Percentiles rank a stretch among this genome's conserved stretches.
These are phyloP conservation scores for Phoenicopterus ruber DNA, from an alignment of 2,113 vertebrate genomes.

Conservation along the genomic window DNA sequence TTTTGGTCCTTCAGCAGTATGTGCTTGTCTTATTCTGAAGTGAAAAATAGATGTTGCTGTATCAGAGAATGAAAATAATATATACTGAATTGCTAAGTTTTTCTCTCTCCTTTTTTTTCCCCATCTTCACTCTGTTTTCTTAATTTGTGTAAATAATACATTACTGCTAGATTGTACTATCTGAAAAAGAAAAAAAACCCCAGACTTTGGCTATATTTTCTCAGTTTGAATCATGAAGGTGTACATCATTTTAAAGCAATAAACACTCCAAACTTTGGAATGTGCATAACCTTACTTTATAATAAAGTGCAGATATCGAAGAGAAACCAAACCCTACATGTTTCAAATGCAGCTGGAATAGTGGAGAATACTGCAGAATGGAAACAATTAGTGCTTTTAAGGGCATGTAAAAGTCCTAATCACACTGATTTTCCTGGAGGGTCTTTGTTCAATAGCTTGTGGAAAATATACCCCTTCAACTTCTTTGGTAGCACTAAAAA, in stretches of 20 bases:
- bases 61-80: neutral
- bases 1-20: neutral
- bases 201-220: neutral
- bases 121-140: neutral
- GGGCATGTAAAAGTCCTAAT: neutral
- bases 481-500: neutral
- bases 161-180: neutral
- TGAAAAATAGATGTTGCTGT: neutral
- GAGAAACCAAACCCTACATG: neutral
- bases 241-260: neutral
- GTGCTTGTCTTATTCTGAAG: neutral
- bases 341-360: neutral
- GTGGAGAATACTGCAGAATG: neutral
- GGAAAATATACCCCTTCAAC: neutral
- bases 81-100: neutral
- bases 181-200: neutral
- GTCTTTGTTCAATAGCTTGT: neutral
- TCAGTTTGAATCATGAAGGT: neutral
- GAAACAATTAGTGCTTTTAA: neutral
- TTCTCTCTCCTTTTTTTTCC: rapidly evolving
- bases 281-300: neutral
- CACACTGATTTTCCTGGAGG: neutral
- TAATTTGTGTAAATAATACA: neutral
- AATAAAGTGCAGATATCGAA: neutral
- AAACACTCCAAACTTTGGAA: neutral